Percentiles rank a stretch among this genome's conserved stretches.
Evolutionary conservation across 2,888 invertebrate genomes (phyloP).

Genomic region (Caenorhabditis zanzibari): DNA sequence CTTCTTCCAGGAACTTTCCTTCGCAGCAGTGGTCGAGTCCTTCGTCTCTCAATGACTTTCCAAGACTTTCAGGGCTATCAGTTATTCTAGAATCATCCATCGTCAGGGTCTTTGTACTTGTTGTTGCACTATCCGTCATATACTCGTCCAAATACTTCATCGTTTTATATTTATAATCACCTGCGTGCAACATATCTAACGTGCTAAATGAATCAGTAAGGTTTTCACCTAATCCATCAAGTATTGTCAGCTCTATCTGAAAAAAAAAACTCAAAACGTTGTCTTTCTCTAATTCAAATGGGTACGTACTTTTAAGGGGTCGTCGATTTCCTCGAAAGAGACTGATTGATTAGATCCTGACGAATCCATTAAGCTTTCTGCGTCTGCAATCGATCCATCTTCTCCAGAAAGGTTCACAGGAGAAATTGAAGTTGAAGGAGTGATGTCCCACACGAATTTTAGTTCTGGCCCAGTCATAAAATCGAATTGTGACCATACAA

Average conservation of each 20-base stretch:
- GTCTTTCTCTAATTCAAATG: no score
- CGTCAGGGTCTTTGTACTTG: conserved; percentile 69
- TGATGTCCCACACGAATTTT: conserved; percentile 80
- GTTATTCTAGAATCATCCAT: conserved; percentile 68
- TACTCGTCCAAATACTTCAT: conserved; percentile 72
- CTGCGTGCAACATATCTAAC: conserved; percentile 41
- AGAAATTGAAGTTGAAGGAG: conserved; percentile 63
- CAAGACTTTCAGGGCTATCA: conserved; percentile 58
- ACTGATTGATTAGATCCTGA: conserved; percentile 72
- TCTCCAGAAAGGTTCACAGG: conserved; percentile 69
- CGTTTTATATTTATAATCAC: conserved; percentile 60
- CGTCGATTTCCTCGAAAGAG: conserved; percentile 80
- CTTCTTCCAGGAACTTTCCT: conserved; percentile 37
- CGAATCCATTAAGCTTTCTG: conserved; percentile 72
- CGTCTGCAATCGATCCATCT: conserved; percentile 73
- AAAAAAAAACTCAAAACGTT: no score
- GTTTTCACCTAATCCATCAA: conserved; percentile 63
- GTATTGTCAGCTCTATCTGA: conserved; percentile 70
- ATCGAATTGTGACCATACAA: conserved; percentile 82
- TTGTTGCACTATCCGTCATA: conserved; percentile 73
- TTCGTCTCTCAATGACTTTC: conserved; percentile 58
- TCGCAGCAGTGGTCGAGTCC: conserved; percentile 53
- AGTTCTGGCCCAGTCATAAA: conserved; percentile 81
- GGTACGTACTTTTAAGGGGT: conserved; percentile 72
- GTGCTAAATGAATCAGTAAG: conserved; percentile 47